A percentile compares a stretch with the other conserved stretches of the same genome.
These are phyloP conservation scores for Rissa tridactyla DNA, from an alignment of 2,113 vertebrate genomes.

Conservation along the genomic window DNA sequence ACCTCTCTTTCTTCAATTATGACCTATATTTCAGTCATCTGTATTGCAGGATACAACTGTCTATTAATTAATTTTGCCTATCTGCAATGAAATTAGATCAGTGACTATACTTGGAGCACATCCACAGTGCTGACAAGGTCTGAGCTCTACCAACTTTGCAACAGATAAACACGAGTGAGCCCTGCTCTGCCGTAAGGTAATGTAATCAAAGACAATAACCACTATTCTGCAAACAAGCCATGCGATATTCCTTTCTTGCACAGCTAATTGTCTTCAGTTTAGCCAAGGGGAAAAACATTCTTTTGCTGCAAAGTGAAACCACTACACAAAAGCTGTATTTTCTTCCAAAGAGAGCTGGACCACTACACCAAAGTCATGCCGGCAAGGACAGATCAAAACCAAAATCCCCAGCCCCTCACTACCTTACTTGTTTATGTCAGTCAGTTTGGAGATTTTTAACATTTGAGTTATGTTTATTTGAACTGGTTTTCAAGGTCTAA, in stretches of 20 bases:
- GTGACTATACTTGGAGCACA: not conserved
- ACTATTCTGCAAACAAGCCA: not conserved
- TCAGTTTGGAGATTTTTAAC: constrained; percentile 16
- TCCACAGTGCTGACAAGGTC: not conserved
- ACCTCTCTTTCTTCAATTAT: not conserved
- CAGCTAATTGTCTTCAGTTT: not conserved
- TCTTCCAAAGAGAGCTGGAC: not conserved
- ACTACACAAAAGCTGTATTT: not conserved
- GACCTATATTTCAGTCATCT: not conserved
- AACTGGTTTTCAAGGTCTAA: constrained; percentile 61
- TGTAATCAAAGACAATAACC: not conserved
- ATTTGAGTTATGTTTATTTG: constrained; percentile 59
- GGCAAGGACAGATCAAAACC: not conserved
- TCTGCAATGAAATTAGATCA: not conserved
- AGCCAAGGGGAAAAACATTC: not conserved
- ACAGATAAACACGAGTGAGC: not conserved
- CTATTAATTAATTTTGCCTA: constrained; percentile 15
- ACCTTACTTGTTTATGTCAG: not conserved
- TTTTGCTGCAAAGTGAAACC: not conserved
- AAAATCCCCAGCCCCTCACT: not conserved
- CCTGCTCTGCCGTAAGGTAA: not conserved
- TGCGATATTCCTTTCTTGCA: not conserved
- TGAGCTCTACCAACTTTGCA: not conserved
- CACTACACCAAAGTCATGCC: not conserved
- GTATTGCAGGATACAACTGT: not conserved